These are phyloP conservation scores for Melanotaenia nigrans DNA, from an alignment of 2,797 vertebrate species.

Conservation along the genomic window DNA sequence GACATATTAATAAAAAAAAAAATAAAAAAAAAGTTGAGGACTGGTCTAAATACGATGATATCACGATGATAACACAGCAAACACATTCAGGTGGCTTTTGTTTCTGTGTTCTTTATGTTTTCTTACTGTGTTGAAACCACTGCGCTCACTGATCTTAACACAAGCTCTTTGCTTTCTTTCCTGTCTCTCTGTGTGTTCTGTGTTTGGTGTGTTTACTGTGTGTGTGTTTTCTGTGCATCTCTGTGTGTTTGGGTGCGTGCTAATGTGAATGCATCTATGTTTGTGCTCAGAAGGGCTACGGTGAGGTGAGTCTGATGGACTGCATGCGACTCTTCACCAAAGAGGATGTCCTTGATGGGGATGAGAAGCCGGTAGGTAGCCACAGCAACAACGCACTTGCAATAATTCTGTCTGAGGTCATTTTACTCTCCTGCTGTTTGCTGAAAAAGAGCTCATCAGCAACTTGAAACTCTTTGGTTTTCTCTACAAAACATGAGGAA, in stretches of 20 bases:
- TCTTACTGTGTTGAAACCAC: background rate
- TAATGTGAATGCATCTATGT: slow-evolving; percentile 66
- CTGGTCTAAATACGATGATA: too few relatives aligned
- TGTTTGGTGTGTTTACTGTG: slow-evolving; percentile 18
- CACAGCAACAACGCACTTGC: background rate
- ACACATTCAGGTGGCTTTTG: background rate
- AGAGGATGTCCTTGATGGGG: slow-evolving; percentile 95
- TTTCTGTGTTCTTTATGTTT: background rate
- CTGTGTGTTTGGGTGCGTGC: slow-evolving; percentile 30
- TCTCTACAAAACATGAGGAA: too few relatives aligned
- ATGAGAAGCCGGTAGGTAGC: slow-evolving; percentile 91
- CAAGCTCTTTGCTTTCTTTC: slow-evolving; percentile 33
- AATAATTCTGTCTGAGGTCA: background rate
- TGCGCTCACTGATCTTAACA: slow-evolving; percentile 34
- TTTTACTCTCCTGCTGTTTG: background rate
- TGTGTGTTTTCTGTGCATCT: slow-evolving; percentile 8
- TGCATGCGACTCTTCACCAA: slow-evolving; percentile 98
- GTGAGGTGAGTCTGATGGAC: slow-evolving; percentile 95
- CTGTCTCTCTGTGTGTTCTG: slow-evolving; percentile 36
- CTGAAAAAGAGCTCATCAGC: background rate
- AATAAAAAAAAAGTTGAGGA: too few relatives aligned
- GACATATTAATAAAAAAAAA: too few relatives aligned
- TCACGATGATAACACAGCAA: too few relatives aligned
- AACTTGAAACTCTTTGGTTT: too few relatives aligned
- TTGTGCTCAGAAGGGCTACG: slow-evolving; percentile 88